phyloP scores from a whole-genome alignment of 2,113 vertebrate species.

The Melanerpes formicivorus region DNA sequence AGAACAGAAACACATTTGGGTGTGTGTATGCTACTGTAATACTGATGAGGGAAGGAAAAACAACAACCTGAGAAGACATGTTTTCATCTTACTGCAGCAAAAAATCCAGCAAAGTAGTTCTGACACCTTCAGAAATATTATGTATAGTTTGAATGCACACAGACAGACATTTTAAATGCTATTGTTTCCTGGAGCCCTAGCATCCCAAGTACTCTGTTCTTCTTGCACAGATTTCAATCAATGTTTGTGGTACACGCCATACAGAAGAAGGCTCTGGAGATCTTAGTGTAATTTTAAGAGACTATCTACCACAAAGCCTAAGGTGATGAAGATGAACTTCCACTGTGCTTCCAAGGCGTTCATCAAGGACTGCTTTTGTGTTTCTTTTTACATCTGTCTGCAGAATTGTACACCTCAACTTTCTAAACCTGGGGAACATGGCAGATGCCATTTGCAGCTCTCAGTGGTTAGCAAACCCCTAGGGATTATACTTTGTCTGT shows the following conservation, averaged over 20 bases:
- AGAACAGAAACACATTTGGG: neutral
- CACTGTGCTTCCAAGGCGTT: neutral
- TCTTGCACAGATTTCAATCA: neutral
- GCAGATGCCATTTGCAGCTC: constrained; percentile 22
- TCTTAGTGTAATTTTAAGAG: neutral
- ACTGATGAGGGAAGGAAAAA: neutral
- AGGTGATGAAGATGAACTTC: neutral
- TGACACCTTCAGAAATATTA: neutral
- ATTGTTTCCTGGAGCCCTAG: neutral
- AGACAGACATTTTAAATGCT: neutral
- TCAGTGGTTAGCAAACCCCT: neutral
- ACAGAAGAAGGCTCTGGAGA: neutral
- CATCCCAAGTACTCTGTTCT: neutral
- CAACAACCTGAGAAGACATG: neutral
- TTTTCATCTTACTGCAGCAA: neutral
- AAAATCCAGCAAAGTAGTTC: neutral
- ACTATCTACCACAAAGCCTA: neutral
- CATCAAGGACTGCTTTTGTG: neutral
- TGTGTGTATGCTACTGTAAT: neutral
- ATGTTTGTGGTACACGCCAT: neutral
- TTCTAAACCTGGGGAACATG: neutral
- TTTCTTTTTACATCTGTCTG: neutral
- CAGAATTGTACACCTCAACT: neutral
- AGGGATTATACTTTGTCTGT: constrained; percentile 9
- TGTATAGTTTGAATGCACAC: neutral